Conservation (phyloP, 2,113 vertebrate species). For the Larimichthys crocea region DNA sequence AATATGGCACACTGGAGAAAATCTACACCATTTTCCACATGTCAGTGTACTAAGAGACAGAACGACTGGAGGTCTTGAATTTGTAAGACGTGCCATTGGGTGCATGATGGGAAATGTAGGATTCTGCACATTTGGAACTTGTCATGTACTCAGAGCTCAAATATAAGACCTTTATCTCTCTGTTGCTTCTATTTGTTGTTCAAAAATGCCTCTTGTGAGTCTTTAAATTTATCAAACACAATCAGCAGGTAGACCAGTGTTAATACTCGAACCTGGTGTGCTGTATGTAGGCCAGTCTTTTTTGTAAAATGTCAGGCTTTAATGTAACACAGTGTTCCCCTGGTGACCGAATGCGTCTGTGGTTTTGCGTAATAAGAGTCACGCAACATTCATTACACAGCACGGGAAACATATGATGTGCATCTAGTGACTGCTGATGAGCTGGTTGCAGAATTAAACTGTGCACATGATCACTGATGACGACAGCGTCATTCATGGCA, state of each 20-base stretch:
- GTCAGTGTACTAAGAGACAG: background rate
- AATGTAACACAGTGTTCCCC: too few relatives aligned
- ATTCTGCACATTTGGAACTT: background rate
- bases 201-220: background rate
- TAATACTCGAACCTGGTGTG: too few relatives aligned
- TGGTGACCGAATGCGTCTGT: too few relatives aligned
- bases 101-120: background rate
- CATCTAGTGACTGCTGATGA: constrained; percentile 9
- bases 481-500: background rate
- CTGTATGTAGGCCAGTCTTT: too few relatives aligned
- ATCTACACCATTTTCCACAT: background rate
- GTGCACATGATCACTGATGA: background rate
- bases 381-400: background rate
- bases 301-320: too few relatives aligned
- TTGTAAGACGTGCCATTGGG: background rate
- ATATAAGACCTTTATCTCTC: background rate
- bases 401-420: background rate
- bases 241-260: too few relatives aligned
- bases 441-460: background rate
- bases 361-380: too few relatives aligned
- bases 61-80: background rate
- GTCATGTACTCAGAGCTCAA: too few relatives aligned
- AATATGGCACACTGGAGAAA: too few relatives aligned
- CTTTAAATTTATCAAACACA: too few relatives aligned
- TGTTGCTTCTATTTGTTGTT: background rate